Conservation (phyloP, 2,113 vertebrate species). For the Ammospiza nelsoni region DNA sequence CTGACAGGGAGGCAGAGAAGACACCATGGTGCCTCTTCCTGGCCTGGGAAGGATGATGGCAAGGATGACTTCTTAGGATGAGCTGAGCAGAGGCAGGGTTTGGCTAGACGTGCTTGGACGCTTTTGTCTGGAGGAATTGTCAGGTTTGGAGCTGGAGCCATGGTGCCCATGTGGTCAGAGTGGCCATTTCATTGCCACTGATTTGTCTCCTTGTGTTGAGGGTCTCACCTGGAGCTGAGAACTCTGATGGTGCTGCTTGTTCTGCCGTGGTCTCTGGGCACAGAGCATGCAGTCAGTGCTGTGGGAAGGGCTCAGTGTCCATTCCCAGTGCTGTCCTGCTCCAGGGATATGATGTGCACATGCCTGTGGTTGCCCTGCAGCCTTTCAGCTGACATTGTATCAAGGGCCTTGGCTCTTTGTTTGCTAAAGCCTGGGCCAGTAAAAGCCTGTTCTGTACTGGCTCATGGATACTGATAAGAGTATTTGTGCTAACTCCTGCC, state of each 20-base stretch:
- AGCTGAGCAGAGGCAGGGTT: not conserved
- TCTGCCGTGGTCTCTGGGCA: rapidly evolving
- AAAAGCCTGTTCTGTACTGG: not conserved
- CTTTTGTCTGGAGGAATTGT: not conserved
- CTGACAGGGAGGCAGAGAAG: not conserved
- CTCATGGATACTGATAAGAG: not conserved
- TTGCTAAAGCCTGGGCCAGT: not conserved
- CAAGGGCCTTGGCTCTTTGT: not conserved
- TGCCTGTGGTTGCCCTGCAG: not conserved
- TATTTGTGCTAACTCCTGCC: not conserved
- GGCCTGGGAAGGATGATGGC: not conserved
- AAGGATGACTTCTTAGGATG: not conserved
- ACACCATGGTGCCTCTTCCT: not conserved
- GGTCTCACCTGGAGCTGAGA: not conserved
- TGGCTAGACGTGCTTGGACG: rapidly evolving
- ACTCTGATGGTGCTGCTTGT: not conserved
- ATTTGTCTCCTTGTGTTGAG: not conserved
- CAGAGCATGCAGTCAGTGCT: not conserved
- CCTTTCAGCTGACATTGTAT: not conserved
- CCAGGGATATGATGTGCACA: not conserved
- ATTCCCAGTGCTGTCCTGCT: not conserved
- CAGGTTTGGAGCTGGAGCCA: not conserved
- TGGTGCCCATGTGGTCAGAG: not conserved
- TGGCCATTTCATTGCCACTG: not conserved
- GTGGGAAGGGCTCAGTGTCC: not conserved